Evolutionary conservation across 1,140 invertebrate genomes (phyloP), one percentile per base, ranked within the genome.

Genomic region (Sitobion miscanthi): DNA sequence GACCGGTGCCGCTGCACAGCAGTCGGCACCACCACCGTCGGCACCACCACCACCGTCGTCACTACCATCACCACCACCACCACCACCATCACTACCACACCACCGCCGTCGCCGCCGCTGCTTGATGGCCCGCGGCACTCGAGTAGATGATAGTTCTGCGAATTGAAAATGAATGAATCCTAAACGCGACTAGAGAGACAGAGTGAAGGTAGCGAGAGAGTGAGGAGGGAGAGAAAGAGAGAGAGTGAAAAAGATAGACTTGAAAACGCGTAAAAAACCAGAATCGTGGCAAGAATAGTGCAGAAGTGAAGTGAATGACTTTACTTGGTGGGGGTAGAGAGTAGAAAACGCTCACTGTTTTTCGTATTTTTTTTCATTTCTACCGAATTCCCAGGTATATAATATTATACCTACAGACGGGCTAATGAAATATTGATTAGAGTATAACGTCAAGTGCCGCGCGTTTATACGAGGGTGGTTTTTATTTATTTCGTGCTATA

Each of bases 351-450:
- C 35, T 90, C 52, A 30, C 54, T 5, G 52, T 90, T 42, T 90
- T 88, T n/a, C 45, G 47, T 35, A 35, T 88, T 88, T 88, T 49
- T 87, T 89, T 89, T 89, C 25, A 54, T 90, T 90, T 47, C 57
- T 69, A n/a, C 25, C 89, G 30, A 90, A 62, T 45, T 45, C 30
- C 38, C 38, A 38, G 47, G 87, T 88, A 49, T 52, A 42, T n/a
- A 42, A 17, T 49, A 88, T 88, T 91, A 47, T 77, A 45, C 35
- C 9, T 62, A 42, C 57, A 38, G 89, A 45, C 38, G 20, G 35
- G 54, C 89, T 90, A 90, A 90, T 90, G 89, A 90, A 90, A 90
- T 90, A 90, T 90, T 90, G 89, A 90, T 90, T 90, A 69, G 54
- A 90, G 54, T 69, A 90, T 45, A 89, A 69, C 54, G 89, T 90